Percentiles rank a stretch among this genome's conserved stretches.
phyloP scores from a whole-genome alignment of 2,113 vertebrate species.

The Pantherophis guttatus region DNA sequence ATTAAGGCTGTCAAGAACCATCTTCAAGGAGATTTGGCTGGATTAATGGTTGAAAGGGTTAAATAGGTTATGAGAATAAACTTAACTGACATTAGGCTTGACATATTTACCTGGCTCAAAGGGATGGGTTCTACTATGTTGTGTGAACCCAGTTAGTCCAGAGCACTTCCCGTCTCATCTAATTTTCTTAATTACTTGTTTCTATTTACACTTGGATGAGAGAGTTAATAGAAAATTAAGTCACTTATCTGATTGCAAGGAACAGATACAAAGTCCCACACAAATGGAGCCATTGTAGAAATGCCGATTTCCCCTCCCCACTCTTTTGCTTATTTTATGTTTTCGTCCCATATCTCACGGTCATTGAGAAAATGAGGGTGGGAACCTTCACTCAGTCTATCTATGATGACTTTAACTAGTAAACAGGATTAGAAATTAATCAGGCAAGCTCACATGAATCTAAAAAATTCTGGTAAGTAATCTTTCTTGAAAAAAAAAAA shows the following conservation, averaged over 20 bases:
- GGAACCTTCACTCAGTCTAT: not conserved
- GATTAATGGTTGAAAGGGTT: not conserved
- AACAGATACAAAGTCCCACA: not conserved
- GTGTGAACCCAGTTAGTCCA: not conserved
- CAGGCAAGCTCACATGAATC: not conserved
- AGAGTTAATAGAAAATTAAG: not conserved
- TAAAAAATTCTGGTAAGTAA: not conserved
- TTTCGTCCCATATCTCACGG: not conserved
- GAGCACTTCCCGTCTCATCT: not conserved
- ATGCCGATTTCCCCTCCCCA: not conserved
- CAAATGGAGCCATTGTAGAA: not conserved
- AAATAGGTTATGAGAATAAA: not conserved
- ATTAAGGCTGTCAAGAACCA: not conserved
- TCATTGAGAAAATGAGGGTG: not conserved
- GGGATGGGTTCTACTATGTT: not conserved
- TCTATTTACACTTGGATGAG: not conserved
- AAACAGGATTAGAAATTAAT: not conserved
- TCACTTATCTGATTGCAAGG: not conserved
- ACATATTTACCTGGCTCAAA: not conserved
- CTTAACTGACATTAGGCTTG: not conserved
- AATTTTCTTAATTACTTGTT: not conserved
- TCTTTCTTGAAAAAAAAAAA: not conserved
- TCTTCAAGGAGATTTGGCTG: not conserved
- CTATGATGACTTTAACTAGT: not conserved
- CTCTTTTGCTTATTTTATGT: not conserved